Evolutionary conservation across 2,797 vertebrate species (phyloP), one percentile per base, ranked within the genome.

Genomic region (Amazona finschi): DNA sequence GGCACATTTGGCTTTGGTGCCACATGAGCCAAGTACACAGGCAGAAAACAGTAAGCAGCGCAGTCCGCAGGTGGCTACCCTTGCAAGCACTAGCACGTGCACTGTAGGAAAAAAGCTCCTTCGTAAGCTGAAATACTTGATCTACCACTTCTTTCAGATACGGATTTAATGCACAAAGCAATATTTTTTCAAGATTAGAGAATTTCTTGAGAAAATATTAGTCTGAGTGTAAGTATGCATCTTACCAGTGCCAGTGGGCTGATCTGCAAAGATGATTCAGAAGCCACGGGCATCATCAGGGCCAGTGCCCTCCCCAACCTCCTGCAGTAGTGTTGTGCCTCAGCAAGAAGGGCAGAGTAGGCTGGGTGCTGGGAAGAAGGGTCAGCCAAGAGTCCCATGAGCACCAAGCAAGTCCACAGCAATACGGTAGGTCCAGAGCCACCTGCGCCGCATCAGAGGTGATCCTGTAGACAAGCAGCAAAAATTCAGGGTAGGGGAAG

Each of bases 31-130:
- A 67, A 11, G 20, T 15, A 15, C 27, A 60, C 1, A 31, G 15
- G 25, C 44, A 74, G 55, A 49, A 39, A 4, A 9, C 12, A 27
- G 33, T 12, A 71, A 58, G 15, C 20, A 20, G 55, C 0, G 4
- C 10, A 46, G 36, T 3, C n/a, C n/a, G n/a, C 17, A 52, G 24
- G 27, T 47, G 62, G 14, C 15, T 33, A 16, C 36, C 21, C 15
- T 44, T 22, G 38, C 22, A 22, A 15, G 33, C 39, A 31, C 31
- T 52, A 41, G 25, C n/a, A 22, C 0, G 0, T 15, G 17, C 0
- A 1, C 44, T 67, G 31, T 1, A 33, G 38, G 6, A 30, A 36
- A 27, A 52, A 5, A 18, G 6, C 38, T 73, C 31, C 50, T 78
- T 64, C 69, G 7, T n/a, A 30, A 21, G 36, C 25, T 36, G 30